These are phyloP conservation scores for Cyprinus carpio DNA, from an alignment of 2,113 vertebrate species.

Conservation along the genomic window DNA sequence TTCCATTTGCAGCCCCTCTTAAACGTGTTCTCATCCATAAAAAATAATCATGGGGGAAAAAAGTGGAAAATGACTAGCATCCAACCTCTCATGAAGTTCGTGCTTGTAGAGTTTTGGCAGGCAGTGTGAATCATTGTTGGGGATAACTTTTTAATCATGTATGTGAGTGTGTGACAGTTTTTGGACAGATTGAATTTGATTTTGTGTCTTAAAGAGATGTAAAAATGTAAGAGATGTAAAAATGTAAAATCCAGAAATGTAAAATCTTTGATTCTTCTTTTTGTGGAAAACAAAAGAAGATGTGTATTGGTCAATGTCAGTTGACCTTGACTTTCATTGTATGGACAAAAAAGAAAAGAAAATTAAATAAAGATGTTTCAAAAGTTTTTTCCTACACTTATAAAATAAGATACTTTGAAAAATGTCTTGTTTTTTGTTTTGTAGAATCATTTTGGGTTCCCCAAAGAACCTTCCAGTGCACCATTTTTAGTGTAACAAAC, in stretches of 20 bases:
- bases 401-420: no score
- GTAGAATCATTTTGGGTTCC: neutral
- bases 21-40: conserved; percentile 52
- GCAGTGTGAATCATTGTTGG: neutral
- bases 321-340: neutral
- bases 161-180: conserved; percentile 14
- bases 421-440: no score
- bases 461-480: neutral
- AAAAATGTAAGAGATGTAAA: neutral
- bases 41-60: conserved; percentile 45
- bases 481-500: neutral
- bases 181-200: neutral
- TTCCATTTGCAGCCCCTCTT: conserved; percentile 58
- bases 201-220: neutral
- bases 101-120: conserved; percentile 30
- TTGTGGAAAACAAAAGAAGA: no score
- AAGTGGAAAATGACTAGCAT: conserved; percentile 47
- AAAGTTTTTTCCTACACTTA: neutral
- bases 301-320: neutral
- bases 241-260: neutral
- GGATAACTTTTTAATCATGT: conserved; percentile 14
- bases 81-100: conserved; percentile 41
- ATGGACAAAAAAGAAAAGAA: neutral
- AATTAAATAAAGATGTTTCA: neutral
- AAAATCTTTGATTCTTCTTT: no score